Evolutionary conservation across 2,888 invertebrate genomes (phyloP).

Genomic region (Hirtodrosophila histrioides): DNA sequence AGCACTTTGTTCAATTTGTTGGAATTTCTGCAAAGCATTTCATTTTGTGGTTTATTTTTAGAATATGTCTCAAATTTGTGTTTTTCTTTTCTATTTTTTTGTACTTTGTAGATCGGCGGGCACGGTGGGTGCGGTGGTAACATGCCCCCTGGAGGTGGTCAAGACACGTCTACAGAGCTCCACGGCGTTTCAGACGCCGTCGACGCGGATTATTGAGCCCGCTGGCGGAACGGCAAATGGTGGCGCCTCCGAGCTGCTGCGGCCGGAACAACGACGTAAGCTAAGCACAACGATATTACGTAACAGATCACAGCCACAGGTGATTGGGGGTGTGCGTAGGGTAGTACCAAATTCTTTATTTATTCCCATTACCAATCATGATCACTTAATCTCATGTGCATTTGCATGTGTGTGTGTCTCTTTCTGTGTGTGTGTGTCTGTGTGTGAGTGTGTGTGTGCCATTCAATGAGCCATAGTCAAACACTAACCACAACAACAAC

Average conservation of each 20-base stretch:
- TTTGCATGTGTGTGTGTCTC: background rate
- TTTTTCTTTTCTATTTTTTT: conserved; percentile 6
- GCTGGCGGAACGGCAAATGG: conserved; percentile 78
- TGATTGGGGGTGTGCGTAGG: conserved; percentile 85
- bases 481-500: background rate
- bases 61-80: conserved; percentile 6
- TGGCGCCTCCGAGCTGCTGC: conserved; percentile 85
- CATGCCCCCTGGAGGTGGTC: conserved; percentile 98
- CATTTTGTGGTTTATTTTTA: conserved; percentile 20
- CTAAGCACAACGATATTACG: conserved; percentile 90
- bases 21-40: background rate
- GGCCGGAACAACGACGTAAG: conserved; percentile 88
- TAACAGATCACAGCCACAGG: conserved; percentile 89
- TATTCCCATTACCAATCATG: conserved; percentile 25
- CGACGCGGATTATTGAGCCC: conserved; percentile 83
- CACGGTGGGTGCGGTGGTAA: conserved; percentile 97
- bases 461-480: conserved; percentile 8
- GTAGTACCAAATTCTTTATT: conserved; percentile 82
- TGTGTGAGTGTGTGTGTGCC: conserved; percentile 2
- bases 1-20: conserved; percentile 3
- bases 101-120: conserved; percentile 92
- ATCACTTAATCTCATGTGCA: conserved; percentile 8
- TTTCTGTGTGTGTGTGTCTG: too few relatives aligned
- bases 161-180: conserved; percentile 99
- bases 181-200: conserved; percentile 86